Base-by-base conservation (phyloP, 2,113 vertebrate species). In the Apteryx owenii region DNA sequence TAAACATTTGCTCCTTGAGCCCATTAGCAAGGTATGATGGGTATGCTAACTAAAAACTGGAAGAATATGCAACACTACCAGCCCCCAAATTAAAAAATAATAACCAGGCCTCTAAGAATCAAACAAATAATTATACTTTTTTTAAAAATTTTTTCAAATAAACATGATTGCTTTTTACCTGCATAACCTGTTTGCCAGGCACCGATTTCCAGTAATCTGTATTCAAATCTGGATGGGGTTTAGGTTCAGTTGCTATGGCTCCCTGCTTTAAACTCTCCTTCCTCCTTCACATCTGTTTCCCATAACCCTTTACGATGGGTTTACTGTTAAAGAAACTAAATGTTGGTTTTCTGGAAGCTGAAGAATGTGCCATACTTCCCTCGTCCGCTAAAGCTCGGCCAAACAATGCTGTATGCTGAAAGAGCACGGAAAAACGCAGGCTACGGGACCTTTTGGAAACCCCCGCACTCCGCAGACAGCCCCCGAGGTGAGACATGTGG, bases 171-270 rank as follows among this genome's bases (percentile, higher is more conserved):
- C 21, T 91, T 91, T 85, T 46, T 48, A 64, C 23, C 90, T 78
- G 21, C 68, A 31, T 21, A 60, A 50, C 5, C 46, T 80, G 10
- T 68, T 81, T 81, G 46, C 29, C 79, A 58, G 60, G 20, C 65
- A 78, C 80, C 89, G 81, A 89, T 92, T 94, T 89, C 64, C 18
- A 60, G 65, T 60, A 84, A 95, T 92, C 77, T 94, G 86, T 84
- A 92, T 93, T 95, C 94, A 94, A 85, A 90, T 87, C 83, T 90
- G 56, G 44, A 92, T 86, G 50, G 54, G 33, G 54, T 94, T 85
- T 86, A 86, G 40, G 60, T 95, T 93, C 83, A 95, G 93, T 95
- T 96, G 94, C 95, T 93, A 96, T 84, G 81, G 77, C 86, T 96
- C 77, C 93, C 83, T 92, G 83, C 50, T 94, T 96, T 94, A 89